Conservation (phyloP, 1,140 invertebrate genomes). For the Cardiocondyla obscurior region DNA sequence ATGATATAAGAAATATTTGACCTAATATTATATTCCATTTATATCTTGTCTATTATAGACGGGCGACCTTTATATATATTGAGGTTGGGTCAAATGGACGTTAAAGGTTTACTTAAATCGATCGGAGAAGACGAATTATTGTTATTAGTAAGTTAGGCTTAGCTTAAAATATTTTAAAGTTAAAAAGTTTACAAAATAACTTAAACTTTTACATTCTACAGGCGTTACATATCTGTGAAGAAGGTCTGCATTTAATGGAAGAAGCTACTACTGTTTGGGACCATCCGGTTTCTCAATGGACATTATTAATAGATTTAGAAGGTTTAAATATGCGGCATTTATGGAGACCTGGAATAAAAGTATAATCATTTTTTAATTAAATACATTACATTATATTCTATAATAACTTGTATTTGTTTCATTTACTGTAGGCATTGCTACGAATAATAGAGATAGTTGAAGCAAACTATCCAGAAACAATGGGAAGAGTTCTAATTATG, state of each 20-base stretch:
- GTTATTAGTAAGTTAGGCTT: constrained; percentile 88
- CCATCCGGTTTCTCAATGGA: constrained; percentile 94
- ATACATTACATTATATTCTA: neutral
- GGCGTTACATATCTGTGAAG: constrained; percentile 94
- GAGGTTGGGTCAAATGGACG: constrained; percentile 96
- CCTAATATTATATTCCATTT: constrained; percentile 33
- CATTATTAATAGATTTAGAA: constrained; percentile 95
- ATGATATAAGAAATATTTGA: neutral
- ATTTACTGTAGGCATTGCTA: constrained; percentile 87
- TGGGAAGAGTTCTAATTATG: constrained; percentile 94
- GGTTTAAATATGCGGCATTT: constrained; percentile 97
- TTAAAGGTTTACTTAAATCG: constrained; percentile 96
- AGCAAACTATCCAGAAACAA: constrained; percentile 98
- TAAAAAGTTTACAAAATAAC: constrained; percentile 13
- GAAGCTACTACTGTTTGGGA: constrained; percentile 90
- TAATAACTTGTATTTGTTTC: constrained; percentile 33
- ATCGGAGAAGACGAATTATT: constrained; percentile 96
- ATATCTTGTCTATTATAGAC: constrained; percentile 85
- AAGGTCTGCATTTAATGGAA: constrained; percentile 92
- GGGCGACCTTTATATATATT: constrained; percentile 96
- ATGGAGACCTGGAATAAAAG: constrained; percentile 95
- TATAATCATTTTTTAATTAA: constrained; percentile 64
- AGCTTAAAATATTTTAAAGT: constrained; percentile 19
- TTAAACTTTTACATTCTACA: constrained; percentile 73
- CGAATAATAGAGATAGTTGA: constrained; percentile 97